phyloP scores from a whole-genome alignment of 92 coral and sea anemone genomes.

The Paramuricea clavata region DNA sequence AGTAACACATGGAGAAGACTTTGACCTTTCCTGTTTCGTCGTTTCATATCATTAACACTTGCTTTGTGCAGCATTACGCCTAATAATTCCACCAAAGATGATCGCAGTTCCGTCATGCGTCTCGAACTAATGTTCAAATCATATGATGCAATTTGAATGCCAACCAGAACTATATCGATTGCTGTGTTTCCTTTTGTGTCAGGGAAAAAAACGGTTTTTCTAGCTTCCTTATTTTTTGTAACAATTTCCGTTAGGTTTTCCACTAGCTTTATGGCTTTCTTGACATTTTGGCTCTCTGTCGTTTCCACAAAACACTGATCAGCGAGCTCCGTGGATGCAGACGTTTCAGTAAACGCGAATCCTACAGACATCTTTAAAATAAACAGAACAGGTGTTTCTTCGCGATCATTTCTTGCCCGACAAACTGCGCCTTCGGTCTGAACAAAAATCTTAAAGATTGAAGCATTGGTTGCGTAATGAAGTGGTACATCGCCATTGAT shows the following conservation, averaged over 20 bases:
- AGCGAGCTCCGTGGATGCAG: background rate
- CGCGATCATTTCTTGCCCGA: constrained; percentile 39
- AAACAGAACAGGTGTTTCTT: constrained; percentile 58
- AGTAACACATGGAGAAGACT: constrained; percentile 28
- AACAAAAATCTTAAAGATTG: constrained; percentile 20
- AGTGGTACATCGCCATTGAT: constrained; percentile 58
- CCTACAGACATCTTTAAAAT: constrained; percentile 24
- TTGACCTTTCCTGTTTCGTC: constrained; percentile 17
- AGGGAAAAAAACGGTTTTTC: constrained; percentile 27
- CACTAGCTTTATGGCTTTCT: background rate
- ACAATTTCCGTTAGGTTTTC: background rate
- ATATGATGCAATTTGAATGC: background rate
- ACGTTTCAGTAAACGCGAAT: background rate
- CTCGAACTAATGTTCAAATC: background rate
- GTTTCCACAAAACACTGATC: background rate
- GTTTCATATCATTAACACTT: background rate
- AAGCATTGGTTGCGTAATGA: constrained; percentile 54
- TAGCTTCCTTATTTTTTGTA: background rate
- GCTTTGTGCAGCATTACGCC: background rate
- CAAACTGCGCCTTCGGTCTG: constrained; percentile 27
- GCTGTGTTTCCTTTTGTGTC: background rate
- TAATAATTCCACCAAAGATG: constrained; percentile 8
- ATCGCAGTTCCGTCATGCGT: background rate
- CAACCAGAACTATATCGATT: constrained; percentile 5
- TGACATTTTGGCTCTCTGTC: background rate